Percentiles rank a stretch among this genome's conserved stretches.
Conservation (phyloP, 2,888 invertebrate genomes). For the Spilosoma lubricipeda region DNA sequence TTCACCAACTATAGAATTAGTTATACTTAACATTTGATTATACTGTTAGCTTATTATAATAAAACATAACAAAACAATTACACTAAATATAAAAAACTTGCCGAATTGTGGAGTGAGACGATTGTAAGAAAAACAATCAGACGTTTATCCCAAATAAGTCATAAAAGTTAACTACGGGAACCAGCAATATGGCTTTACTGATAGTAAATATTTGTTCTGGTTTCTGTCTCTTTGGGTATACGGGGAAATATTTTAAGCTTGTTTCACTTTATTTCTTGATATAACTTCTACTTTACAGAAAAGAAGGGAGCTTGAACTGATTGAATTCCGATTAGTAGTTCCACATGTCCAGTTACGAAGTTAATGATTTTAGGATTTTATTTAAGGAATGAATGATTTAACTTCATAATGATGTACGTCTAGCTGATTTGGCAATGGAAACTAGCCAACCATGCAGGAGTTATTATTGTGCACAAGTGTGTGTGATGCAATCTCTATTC, state of each 20-base stretch:
- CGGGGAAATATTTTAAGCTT: background rate
- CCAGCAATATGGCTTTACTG: background rate
- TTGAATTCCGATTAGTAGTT: background rate
- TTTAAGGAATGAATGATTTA: too few species aligned
- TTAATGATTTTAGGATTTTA: too few species aligned
- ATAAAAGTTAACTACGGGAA: constrained; percentile 23
- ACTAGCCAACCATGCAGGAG: too few species aligned
- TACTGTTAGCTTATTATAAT: background rate
- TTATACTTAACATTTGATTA: background rate
- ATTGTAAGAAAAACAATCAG: constrained; percentile 20
- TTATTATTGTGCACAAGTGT: too few species aligned
- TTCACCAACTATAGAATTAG: too few species aligned
- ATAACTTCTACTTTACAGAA: background rate
- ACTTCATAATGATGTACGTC: background rate
- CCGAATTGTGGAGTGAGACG: background rate
- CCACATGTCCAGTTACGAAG: background rate
- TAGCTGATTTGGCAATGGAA: too few species aligned
- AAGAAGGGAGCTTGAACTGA: background rate
- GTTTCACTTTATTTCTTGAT: background rate
- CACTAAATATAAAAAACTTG: background rate
- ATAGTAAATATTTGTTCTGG: background rate
- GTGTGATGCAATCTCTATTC: too few species aligned
- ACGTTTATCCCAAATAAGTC: constrained; percentile 20
- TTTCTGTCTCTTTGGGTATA: background rate
- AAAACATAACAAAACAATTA: background rate